Conservation (phyloP, 2,797 vertebrate species). For the Pantherophis vulpinus region DNA sequence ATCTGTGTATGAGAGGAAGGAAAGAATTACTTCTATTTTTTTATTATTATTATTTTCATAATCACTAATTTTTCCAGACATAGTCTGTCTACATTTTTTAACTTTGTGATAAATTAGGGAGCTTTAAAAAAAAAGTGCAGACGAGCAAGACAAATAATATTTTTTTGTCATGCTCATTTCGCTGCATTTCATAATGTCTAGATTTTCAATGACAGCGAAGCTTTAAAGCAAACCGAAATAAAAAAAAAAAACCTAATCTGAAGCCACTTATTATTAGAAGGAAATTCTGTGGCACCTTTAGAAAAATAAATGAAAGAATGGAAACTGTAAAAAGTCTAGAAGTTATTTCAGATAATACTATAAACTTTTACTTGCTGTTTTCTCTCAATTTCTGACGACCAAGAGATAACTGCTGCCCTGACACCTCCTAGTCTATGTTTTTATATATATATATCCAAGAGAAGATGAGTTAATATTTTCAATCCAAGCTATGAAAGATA, state of each 20-base stretch:
- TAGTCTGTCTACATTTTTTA: neutral
- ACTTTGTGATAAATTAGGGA: neutral
- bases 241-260: neutral
- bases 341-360: neutral
- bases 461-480: conserved; percentile 27
- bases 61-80: neutral
- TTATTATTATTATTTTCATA: neutral
- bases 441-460: neutral
- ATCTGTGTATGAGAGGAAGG: neutral
- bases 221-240: neutral
- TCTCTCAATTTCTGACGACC: neutral
- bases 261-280: neutral
- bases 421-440: neutral
- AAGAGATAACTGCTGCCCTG: neutral
- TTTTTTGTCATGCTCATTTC: neutral
- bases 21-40: neutral
- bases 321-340: neutral
- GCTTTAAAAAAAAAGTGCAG: neutral
- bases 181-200: neutral
- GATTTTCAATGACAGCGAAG: neutral
- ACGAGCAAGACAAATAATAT: neutral
- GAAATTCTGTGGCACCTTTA: neutral
- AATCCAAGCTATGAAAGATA: neutral
- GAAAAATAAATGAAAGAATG: neutral
- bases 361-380: neutral